Conservation (phyloP, 2,888 invertebrate genomes). For the Drosophila nr. fundita region DNA sequence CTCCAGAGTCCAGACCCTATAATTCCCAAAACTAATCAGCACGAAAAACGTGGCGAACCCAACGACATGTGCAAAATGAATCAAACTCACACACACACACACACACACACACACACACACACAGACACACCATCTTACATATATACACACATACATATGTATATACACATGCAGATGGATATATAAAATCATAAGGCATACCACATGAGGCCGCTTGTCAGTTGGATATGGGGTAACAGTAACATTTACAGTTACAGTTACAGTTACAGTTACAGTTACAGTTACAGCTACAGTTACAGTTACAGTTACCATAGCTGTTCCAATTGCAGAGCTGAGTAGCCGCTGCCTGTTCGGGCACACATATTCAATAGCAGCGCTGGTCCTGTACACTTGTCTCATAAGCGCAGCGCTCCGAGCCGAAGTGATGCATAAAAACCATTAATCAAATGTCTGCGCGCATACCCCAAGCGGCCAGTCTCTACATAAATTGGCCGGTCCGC, state of each 20-base stretch:
- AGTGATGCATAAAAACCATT: conserved; percentile 65
- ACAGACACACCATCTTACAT: neutral
- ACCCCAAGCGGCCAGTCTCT: conserved; percentile 1
- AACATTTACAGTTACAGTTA: neutral
- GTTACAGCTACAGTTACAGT: neutral
- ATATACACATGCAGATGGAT: conserved; percentile 9
- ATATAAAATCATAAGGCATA: conserved; percentile 44
- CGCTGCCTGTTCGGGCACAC: conserved; percentile 44
- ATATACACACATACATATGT: neutral
- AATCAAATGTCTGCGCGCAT: conserved; percentile 63
- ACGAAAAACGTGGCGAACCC: conserved; percentile 49
- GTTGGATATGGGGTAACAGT: conserved; percentile 11
- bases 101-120: neutral
- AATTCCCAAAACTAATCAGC: conserved; percentile 77
- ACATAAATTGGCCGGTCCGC: neutral
- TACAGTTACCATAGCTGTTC: neutral
- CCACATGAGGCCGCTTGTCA: conserved; percentile 26
- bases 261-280: neutral
- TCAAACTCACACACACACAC: conserved; percentile 24
- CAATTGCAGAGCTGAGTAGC: neutral
- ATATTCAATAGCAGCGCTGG: conserved; percentile 57
- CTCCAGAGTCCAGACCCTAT: conserved; percentile 48
- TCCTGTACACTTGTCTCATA: conserved; percentile 68
- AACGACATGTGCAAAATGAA: conserved; percentile 55
- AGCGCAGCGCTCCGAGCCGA: conserved; percentile 38